A percentile compares a stretch with the other conserved stretches of the same genome.
phyloP scores from a whole-genome alignment of 2,888 invertebrate genomes.

The Stenichneumon culpator region DNA sequence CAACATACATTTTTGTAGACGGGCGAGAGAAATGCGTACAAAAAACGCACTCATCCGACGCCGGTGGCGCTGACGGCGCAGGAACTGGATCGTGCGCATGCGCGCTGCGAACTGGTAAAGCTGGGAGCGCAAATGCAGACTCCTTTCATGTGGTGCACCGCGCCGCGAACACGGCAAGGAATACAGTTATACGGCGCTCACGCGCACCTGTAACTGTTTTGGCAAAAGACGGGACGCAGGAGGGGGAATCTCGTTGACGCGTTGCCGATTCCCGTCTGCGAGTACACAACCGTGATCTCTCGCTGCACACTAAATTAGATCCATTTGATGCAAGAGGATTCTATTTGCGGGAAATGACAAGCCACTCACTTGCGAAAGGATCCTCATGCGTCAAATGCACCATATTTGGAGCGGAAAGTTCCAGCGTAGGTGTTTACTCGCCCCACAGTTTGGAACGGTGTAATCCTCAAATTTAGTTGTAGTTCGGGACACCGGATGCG shows the following conservation, averaged over 20 bases:
- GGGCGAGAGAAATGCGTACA: too few relatives aligned
- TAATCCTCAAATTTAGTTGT: neutral
- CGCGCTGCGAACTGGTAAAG: conserved; percentile 2
- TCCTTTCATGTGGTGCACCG: conserved; percentile 27
- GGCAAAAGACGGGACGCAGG: conserved; percentile 18
- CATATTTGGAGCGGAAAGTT: too few relatives aligned
- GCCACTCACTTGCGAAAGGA: neutral
- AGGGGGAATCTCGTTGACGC: conserved; percentile 30
- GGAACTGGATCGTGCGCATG: neutral
- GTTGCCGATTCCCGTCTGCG: conserved; percentile 3
- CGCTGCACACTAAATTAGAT: neutral
- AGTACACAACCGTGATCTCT: conserved; percentile 5
- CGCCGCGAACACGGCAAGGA: neutral
- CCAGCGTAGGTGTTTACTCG: neutral
- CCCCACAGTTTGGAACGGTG: neutral
- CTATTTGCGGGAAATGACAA: too few relatives aligned
- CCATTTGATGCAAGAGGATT: too few relatives aligned
- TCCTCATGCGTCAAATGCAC: neutral
- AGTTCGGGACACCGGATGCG: neutral
- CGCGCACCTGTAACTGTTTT: neutral
- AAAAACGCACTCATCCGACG: too few relatives aligned
- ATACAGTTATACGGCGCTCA: neutral
- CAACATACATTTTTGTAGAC: too few relatives aligned
- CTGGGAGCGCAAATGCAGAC: neutral
- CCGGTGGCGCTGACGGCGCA: too few relatives aligned